A percentile compares a stretch with the other conserved stretches of the same genome.
Conservation (phyloP, 2,113 vertebrate species). For the Bombycilla garrulus region DNA sequence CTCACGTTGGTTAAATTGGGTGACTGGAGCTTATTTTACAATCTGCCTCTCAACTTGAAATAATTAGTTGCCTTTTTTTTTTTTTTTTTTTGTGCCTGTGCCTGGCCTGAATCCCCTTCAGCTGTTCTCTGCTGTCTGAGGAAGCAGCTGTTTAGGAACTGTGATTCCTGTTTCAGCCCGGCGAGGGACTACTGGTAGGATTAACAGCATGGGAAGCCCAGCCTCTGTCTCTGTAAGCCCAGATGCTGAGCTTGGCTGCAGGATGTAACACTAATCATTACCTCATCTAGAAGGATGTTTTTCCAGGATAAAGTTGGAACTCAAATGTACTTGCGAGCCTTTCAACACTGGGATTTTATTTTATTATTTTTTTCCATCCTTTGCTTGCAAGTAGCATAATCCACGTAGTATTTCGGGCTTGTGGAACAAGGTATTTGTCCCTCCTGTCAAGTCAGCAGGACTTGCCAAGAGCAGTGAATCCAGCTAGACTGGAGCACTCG, state of each 20-base stretch:
- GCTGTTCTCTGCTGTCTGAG: background rate
- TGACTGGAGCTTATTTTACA: background rate
- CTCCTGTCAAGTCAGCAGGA: constrained; percentile 9
- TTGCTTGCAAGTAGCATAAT: background rate
- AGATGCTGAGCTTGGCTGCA: constrained; percentile 39
- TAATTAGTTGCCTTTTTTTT: background rate
- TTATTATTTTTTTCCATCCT: background rate
- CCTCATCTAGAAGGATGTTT: constrained; percentile 38
- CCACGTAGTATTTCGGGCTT: background rate
- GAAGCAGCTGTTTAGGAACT: constrained; percentile 48
- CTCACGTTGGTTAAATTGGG: background rate
- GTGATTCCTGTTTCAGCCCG: constrained; percentile 26
- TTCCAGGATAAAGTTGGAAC: constrained; percentile 6
- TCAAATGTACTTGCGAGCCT: background rate
- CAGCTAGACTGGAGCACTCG: background rate
- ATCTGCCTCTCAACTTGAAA: background rate
- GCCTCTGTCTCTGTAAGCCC: constrained; percentile 1
- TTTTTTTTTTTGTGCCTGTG: background rate
- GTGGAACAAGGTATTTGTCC: background rate
- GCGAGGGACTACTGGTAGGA: constrained; percentile 23
- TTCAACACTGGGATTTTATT: background rate
- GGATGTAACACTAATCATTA: constrained; percentile 17
- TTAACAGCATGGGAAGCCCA: constrained; percentile 2
- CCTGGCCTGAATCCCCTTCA: constrained; percentile 14
- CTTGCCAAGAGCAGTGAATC: constrained; percentile 8